Evolutionary conservation across 2,888 invertebrate genomes (phyloP), one percentile per base, ranked within the genome.

Genomic region (Orthosia cruda): DNA sequence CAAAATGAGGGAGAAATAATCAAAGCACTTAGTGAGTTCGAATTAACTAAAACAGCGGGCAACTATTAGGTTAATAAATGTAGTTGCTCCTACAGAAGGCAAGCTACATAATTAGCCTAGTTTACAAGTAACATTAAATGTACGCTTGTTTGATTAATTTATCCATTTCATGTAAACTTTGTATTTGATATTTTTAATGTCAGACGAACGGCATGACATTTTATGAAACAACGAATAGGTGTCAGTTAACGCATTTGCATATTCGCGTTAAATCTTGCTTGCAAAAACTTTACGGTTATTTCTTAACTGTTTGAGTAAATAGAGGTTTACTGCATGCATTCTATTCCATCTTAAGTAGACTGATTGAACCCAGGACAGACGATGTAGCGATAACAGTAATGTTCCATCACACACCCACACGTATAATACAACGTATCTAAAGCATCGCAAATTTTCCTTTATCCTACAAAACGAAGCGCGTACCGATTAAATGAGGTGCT

Each of bases 401-500:
- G 70, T 80, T 71, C 76, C 71, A 82, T 74, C 83, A 85, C 70
- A 88, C 89, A 75, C 81, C 85, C 78, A 87, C 89, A 83, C 84
- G 76, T 80, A 81, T 83, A 89, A 88, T 88, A 76, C 86, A 88
- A 81, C 80, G 87, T 90, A 90, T 89, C 88, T 90, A 89, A 92
- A 93, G 89, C 92, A 94, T 95, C 93, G 93, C 93, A 93, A 95
- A 94, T 92, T 94, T 95, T 94, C 92, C 91, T 92, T 91, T 95
- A 95, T 95, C 92, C 96, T 95, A 94, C 92, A 95, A 95, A 94
- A 93, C 94, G 95, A 95, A 95, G 95, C 96, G 96, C 94, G 96
- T 95, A 96, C 95, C 95, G 96, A 96, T 96, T 96, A 96, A 96
- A 96, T 95, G 95, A 96, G 96, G 95, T 96, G 96, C 96, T 94